A percentile compares a stretch with the other conserved stretches of the same genome.
Evolutionary conservation across 2,797 vertebrate genomes (phyloP).

Genomic region (Triplophysa yarkandensis): DNA sequence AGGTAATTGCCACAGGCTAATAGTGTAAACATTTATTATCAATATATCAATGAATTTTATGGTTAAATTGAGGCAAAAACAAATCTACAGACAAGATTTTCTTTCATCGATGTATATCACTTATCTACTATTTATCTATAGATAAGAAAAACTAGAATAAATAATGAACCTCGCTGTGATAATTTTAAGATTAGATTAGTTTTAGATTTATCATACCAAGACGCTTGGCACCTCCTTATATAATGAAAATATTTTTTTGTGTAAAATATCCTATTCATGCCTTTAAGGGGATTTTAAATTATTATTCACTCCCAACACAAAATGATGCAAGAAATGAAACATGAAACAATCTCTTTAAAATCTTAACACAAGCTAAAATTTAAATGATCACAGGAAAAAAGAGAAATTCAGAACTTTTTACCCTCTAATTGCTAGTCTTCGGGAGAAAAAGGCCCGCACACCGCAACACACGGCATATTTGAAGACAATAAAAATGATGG

Average conservation of each 20-base stretch:
- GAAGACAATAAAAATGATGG: background rate
- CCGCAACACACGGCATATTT: background rate
- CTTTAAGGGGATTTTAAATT: constrained; percentile 16
- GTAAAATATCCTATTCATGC: constrained; percentile 13
- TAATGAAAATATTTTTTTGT: constrained; percentile 28
- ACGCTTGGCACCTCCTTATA: constrained; percentile 18
- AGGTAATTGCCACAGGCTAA: background rate
- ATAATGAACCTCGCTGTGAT: constrained; percentile 7
- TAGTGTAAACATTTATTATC: too few relatives aligned
- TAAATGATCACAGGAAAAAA: background rate
- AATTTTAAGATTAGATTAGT: constrained; percentile 26
- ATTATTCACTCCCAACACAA: constrained; percentile 22
- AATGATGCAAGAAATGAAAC: constrained; percentile 11
- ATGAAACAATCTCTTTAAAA: background rate
- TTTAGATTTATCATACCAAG: constrained; percentile 9
- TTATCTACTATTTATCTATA: constrained; percentile 3
- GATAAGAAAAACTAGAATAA: constrained; percentile 23
- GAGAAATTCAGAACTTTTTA: background rate
- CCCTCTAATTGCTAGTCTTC: background rate
- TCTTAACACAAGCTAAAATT: background rate
- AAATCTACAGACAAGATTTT: background rate
- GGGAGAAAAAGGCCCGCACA: background rate
- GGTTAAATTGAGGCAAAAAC: constrained; percentile 10
- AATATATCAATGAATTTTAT: too few relatives aligned
- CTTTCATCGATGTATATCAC: constrained; percentile 17